These are phyloP conservation scores for Dichetophora obliterata DNA, from an alignment of 2,888 invertebrate species.

Conservation along the genomic window DNA sequence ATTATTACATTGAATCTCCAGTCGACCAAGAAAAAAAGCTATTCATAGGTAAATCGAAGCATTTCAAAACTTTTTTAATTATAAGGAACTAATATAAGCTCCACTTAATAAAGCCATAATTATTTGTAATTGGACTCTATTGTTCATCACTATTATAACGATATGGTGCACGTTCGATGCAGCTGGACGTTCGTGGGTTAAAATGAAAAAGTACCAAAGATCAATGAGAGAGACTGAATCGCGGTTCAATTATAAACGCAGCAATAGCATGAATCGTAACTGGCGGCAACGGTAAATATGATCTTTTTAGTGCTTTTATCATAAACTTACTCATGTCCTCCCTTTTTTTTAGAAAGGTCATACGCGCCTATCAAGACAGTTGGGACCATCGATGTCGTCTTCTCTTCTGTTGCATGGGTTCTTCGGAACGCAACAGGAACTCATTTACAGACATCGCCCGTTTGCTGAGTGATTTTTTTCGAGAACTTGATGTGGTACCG, in stretches of 20 bases:
- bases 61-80: background rate
- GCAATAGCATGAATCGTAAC: slow-evolving; percentile 82
- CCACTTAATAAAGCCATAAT: slow-evolving; percentile 74
- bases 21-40: slow-evolving; percentile 79
- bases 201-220: slow-evolving; percentile 88
- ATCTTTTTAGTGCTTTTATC: no score
- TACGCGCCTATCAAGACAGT: slow-evolving; percentile 87
- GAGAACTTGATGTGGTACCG: slow-evolving; percentile 89
- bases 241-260: slow-evolving; percentile 81
- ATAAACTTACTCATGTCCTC: background rate
- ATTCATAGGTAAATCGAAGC: slow-evolving; percentile 76
- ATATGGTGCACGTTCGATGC: slow-evolving; percentile 90
- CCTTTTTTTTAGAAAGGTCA: slow-evolving; percentile 78
- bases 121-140: slow-evolving; percentile 82
- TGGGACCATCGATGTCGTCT: slow-evolving; percentile 88
- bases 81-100: background rate
- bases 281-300: slow-evolving; percentile 82
- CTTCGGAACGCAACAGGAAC: slow-evolving; percentile 82
- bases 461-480: slow-evolving; percentile 86
- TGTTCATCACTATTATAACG: slow-evolving; percentile 80
- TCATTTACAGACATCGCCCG: slow-evolving; percentile 88
- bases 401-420: slow-evolving; percentile 85
- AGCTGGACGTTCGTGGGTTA: slow-evolving; percentile 90
- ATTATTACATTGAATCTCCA: slow-evolving; percentile 78
- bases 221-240: slow-evolving; percentile 83